phyloP scores from a whole-genome alignment of 2,113 vertebrate species.

The Menura novaehollandiae region DNA sequence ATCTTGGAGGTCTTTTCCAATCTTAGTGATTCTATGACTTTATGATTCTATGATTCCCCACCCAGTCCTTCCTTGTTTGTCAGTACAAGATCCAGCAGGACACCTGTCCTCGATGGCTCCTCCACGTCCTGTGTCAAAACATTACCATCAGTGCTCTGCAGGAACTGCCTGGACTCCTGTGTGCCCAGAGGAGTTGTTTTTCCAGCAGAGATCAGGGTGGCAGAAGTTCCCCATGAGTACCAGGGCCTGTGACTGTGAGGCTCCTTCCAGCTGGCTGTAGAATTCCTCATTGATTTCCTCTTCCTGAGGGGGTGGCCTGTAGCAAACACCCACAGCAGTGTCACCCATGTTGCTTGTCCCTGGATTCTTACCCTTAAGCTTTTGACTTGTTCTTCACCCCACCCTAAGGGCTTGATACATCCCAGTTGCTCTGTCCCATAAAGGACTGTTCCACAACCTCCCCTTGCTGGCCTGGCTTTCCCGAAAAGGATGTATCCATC shows the following conservation, averaged over 20 bases:
- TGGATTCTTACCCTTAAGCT: background rate
- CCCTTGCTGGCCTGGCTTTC: background rate
- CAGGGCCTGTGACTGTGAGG: background rate
- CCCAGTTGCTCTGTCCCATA: background rate
- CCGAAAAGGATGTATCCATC: background rate
- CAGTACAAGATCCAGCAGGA: background rate
- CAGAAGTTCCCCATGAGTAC: background rate
- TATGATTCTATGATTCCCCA: background rate
- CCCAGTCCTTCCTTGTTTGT: background rate
- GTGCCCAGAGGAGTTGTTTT: background rate
- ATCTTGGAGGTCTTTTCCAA: background rate
- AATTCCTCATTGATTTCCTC: background rate
- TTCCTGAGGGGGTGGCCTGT: background rate
- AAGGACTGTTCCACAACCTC: background rate
- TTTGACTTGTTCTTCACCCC: background rate
- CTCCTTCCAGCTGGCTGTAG: background rate
- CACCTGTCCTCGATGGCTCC: background rate
- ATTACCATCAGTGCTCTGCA: background rate
- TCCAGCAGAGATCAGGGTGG: background rate
- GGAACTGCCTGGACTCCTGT: background rate
- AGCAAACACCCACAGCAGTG: background rate
- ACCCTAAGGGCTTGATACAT: background rate
- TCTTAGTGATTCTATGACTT: background rate
- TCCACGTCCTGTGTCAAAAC: background rate
- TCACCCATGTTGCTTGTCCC: background rate